A percentile compares a stretch with the other conserved stretches of the same genome.
Conservation (phyloP, 2,797 vertebrate species). For the Hozukius guyotensis region DNA sequence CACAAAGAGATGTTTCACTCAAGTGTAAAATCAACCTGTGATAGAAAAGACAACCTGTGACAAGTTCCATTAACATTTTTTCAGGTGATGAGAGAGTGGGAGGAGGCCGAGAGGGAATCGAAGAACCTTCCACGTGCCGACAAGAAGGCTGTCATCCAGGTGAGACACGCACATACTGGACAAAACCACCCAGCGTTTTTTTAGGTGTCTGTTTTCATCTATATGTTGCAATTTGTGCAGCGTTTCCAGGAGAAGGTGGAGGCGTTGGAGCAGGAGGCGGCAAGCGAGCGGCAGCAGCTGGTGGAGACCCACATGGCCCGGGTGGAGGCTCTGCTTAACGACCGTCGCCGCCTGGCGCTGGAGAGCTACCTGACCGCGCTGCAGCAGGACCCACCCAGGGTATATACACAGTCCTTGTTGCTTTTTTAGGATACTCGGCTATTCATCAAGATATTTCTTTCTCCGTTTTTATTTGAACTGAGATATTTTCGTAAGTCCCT, state of each 20-base stretch:
- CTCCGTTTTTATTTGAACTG: conserved; percentile 2
- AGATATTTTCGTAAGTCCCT: background rate
- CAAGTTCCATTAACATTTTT: background rate
- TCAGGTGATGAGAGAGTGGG: conserved; percentile 99
- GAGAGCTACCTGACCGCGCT: conserved; percentile 96
- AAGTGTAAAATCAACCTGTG: background rate
- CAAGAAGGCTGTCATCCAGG: conserved; percentile 98
- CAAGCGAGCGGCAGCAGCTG: conserved; percentile 95
- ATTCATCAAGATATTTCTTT: background rate
- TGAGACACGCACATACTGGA: conserved; percentile 57
- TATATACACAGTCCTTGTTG: conserved; percentile 46
- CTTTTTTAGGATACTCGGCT: background rate
- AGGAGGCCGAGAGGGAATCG: conserved; percentile 95
- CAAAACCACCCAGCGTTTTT: background rate
- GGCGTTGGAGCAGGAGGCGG: conserved; percentile 94
- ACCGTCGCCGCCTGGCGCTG: conserved; percentile 93
- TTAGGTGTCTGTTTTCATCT: background rate
- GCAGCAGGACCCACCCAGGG: conserved; percentile 91
- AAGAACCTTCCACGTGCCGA: conserved; percentile 95
- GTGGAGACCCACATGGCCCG: conserved; percentile 99
- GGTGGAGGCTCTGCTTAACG: conserved; percentile 96
- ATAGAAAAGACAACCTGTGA: background rate
- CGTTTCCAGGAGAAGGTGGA: conserved; percentile 99
- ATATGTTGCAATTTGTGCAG: conserved; percentile 66
- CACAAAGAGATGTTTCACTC: conserved; percentile 5